Conservation (phyloP, 2,888 invertebrate species). For the Galeruca laticollis region DNA sequence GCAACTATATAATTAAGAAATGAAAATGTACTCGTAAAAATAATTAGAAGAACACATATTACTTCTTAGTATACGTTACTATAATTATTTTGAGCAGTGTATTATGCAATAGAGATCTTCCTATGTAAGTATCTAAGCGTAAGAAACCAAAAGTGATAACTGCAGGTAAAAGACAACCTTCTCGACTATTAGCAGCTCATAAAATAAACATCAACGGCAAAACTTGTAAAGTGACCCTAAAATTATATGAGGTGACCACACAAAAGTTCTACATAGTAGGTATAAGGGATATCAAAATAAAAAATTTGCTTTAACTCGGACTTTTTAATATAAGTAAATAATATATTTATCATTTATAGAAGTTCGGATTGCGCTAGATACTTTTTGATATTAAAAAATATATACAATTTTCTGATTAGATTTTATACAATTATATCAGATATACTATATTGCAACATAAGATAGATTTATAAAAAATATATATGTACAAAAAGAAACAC, state of each 20-base stretch:
- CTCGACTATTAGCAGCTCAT: slow-evolving; percentile 20
- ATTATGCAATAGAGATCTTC: not conserved
- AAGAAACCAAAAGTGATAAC: slow-evolving; percentile 22
- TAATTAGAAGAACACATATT: too few relatives aligned
- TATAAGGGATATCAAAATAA: not conserved
- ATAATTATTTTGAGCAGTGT: too few relatives aligned
- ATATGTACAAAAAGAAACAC: slow-evolving; percentile 7
- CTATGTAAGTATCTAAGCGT: slow-evolving; percentile 2
- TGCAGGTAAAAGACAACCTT: slow-evolving; percentile 15
- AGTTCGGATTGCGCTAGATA: not conserved
- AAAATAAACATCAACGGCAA: slow-evolving; percentile 8
- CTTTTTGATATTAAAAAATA: slow-evolving; percentile 13
- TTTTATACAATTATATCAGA: slow-evolving; percentile 15
- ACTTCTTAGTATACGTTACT: too few relatives aligned
- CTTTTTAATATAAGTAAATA: not conserved
- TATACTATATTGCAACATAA: slow-evolving; percentile 14
- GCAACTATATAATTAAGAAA: too few relatives aligned
- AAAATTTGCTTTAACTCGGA: not conserved
- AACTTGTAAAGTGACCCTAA: slow-evolving; percentile 22
- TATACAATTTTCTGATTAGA: slow-evolving; percentile 17
- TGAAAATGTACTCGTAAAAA: too few relatives aligned
- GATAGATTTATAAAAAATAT: slow-evolving; percentile 30
- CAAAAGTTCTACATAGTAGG: slow-evolving; percentile 8
- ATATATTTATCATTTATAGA: not conserved
- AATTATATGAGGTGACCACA: slow-evolving; percentile 15